Base-by-base conservation (phyloP, 2,797 vertebrate genomes). In the Hipposideros larvatus region DNA sequence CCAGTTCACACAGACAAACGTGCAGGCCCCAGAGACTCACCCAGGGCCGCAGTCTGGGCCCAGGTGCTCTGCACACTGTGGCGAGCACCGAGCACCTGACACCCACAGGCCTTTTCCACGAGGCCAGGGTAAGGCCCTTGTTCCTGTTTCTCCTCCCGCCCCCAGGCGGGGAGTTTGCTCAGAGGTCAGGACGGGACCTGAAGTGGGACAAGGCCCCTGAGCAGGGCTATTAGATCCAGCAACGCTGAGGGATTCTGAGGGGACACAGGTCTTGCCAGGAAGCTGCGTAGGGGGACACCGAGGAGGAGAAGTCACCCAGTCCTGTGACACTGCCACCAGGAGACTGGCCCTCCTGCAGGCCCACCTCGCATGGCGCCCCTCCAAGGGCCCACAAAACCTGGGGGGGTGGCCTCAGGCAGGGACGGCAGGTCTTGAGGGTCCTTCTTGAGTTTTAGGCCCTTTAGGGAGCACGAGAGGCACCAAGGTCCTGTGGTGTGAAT, bases 11-110 rank as follows among this genome's bases (percentile, higher is more conserved):
- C 22, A 26, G 41, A 10, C 55, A 53, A 53, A 5, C 5, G 37
- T 24, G 51, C 37, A 18, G 65, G 66, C 24, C 51, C 46, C 43
- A 55, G 61, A 13, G 55, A 68, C 41, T n/a, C 13, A 22, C 24
- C 22, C 28, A 48, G 48, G 19, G 71, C 37, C 2, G 1, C 3
- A 4, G n/a, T 10, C 10, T 22, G 10, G 19, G 26, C n/a, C 7
- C 5, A 0, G 1, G 43, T 15, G 24, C 53, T 31, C n/a, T 2
- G 24, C 1, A 37, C 15, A 11, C 6, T 0, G 9, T 2, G 11
- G 51, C 51, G 34, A 7, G 3, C 14, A 9, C 8, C 26, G 43
- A 5, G 7, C 3, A 7, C 1, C 9, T 16, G 8, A 34, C 3
- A 1, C 28, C 4, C 2, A 0, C 1, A 13, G 55, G 61, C 18